Evolutionary conservation across 2,888 invertebrate genomes (phyloP).

Genomic region (Drosophila parthenogenetica): DNA sequence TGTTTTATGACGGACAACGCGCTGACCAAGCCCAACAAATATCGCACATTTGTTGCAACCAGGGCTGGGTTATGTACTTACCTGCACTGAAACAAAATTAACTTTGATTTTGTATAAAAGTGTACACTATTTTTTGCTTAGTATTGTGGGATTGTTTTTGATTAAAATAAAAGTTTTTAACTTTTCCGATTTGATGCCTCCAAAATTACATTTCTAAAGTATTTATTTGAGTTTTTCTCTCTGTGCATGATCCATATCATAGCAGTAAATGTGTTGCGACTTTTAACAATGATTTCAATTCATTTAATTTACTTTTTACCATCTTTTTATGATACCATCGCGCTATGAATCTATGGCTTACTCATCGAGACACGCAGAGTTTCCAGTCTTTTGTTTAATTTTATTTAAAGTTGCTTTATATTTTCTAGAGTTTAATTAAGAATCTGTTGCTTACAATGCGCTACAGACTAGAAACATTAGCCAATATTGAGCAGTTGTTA

Average conservation of each 20-base stretch:
- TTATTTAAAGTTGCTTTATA: background rate
- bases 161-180: too few species aligned
- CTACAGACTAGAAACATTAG: too few species aligned
- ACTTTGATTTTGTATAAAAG: too few species aligned
- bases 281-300: slow-evolving; percentile 9
- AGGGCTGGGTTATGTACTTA: slow-evolving; percentile 49
- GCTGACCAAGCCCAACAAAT: slow-evolving; percentile 75
- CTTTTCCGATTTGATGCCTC: too few species aligned
- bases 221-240: too few species aligned
- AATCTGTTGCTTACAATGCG: too few species aligned
- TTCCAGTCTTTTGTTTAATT: slow-evolving; percentile 1
- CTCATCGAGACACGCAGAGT: slow-evolving; percentile 6
- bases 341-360: slow-evolving; percentile 1
- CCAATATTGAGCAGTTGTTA: too few species aligned
- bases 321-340: slow-evolving; percentile 7
- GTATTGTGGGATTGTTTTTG: too few species aligned
- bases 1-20: slow-evolving; percentile 65
- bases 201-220: too few species aligned
- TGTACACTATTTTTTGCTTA: too few species aligned
- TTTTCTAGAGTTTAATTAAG: too few species aligned
- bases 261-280: slow-evolving; percentile 7
- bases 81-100: too few species aligned
- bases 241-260: slow-evolving; percentile 8
- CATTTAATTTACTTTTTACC: slow-evolving; percentile 10
- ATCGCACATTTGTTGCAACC: slow-evolving; percentile 61